Base-by-base conservation (phyloP, 2,888 invertebrate species). In the Heliconius aoede region DNA sequence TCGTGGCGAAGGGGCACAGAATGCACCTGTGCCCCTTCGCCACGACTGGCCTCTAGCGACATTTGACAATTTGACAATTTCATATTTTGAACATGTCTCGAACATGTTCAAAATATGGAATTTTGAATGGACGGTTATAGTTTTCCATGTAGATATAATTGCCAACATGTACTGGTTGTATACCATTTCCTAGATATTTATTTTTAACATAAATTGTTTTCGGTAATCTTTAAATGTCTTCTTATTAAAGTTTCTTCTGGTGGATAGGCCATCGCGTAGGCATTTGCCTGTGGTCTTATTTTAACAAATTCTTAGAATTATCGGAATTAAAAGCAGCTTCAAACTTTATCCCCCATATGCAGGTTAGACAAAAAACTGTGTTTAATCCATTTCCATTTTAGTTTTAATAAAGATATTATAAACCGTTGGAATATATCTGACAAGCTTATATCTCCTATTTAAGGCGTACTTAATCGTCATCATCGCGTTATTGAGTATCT, bases 321-420 rank as follows among this genome's bases (percentile, higher is more conserved):
- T 40, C 40, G 15, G 5, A 46, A 46, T 46, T 5, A 18, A 46
- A 46, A 46, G 18, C 2, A 5, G 58, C 13, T 58, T 58, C 1
- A 24, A 11, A 0, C 58, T 58, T 72, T 74, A 1, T 75, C 74
- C 26, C 76, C 83, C 82, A 78, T 58, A 60, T 60, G 26, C 26
- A 21, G 71, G 58, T 24, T 71, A 62, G 4, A 11, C 4, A 58
- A 13, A 58, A 11, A 24, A 58, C 9, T 0, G 11, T 0, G 15
- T 58, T 58, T 58, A 58, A 58, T 58, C 13, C 58, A 24, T 21
- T 21, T 51, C 11, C 36, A 36, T 21, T 74, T 30, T n/a, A 26
- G 60, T 26, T 26, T 26, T 1, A 24, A 78, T 78, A 74, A 71
- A 78, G 73, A 67, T 72, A 76, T 76, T 64, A 76, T 55, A 15